These are phyloP conservation scores for Atethmia centrago DNA, from an alignment of 2,888 invertebrate species.

Conservation along the genomic window DNA sequence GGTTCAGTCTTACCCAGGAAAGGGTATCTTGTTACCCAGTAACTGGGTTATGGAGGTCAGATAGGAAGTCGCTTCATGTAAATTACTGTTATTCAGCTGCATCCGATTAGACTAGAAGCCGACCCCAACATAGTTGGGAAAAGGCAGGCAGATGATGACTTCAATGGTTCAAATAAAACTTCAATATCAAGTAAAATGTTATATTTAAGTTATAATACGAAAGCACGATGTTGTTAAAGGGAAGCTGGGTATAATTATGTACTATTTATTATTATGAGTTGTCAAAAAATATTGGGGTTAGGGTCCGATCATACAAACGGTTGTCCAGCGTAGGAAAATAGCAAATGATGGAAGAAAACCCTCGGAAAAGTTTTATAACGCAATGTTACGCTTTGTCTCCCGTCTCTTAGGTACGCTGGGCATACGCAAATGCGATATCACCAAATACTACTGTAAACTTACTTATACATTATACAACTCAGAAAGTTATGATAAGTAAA, in stretches of 20 bases:
- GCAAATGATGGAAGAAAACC: not conserved
- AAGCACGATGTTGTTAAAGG: conserved; percentile 60
- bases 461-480: conserved; percentile 23
- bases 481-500: conserved; percentile 13
- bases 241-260: conserved; percentile 48
- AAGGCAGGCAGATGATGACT: too few species aligned
- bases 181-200: conserved; percentile 54
- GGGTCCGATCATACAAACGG: not conserved
- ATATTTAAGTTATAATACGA: conserved; percentile 60
- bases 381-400: not conserved
- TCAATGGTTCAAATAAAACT: conserved; percentile 47
- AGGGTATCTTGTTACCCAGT: too few species aligned
- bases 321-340: conserved; percentile 2
- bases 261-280: conserved; percentile 35
- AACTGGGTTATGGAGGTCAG: too few species aligned
- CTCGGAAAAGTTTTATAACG: not conserved
- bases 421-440: conserved; percentile 1
- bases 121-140: too few species aligned
- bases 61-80: too few species aligned
- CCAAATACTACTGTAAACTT: conserved; percentile 22
- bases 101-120: too few species aligned
- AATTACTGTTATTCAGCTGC: too few species aligned
- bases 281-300: conserved; percentile 18
- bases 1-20: too few species aligned
- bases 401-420: not conserved